Evolutionary conservation across 2,113 vertebrate genomes (phyloP), one percentile per base, ranked within the genome.

Genomic region (Petromus typicus): DNA sequence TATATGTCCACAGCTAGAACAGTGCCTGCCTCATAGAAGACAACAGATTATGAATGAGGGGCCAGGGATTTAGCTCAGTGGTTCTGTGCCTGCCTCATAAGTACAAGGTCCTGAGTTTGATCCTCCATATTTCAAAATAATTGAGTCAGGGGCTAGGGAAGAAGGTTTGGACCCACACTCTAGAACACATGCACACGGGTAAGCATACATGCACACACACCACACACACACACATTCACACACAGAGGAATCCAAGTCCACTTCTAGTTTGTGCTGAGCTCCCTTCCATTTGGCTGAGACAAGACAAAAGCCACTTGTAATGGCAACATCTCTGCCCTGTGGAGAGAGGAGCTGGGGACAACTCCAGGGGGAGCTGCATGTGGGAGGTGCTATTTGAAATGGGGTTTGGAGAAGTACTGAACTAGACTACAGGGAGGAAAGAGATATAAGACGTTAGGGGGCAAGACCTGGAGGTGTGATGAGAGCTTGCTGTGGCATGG

Each of bases 341-440:
- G 63, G 69, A 61, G 7, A 34, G 18, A 23, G n/a, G n/a, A 89
- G 3, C 27, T 67, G 61, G 48, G 8, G 32, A 80, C 27, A n/a
- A 51, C 66, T 20, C 25, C 20, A 54, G 32, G 89, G 17, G 81
- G 51, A 80, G 27, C 16, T 63, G 83, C 63, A 37, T 5, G 22
- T 40, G 37, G 57, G 80, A 97, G 66, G 16, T 86, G 61, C 45
- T 90, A 23, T 54, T 89, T 85, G 23, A 94, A 83, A 22, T 37
- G 37, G 78, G 37, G 34, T 75, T 88, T 83, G 79, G 57, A 71
- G 85, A 75, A 80, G 32, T 30, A 61, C 7, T 40, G 17, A 51
- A 32, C 23, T 91, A 63, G 51, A 27, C 61, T 66, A 43, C 61
- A 82, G 51, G 30, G 51, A 67, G 25, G 80, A 90, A 89, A 78